Base-by-base conservation (phyloP, 2,888 invertebrate genomes). In the Malthinus flaveolus region DNA sequence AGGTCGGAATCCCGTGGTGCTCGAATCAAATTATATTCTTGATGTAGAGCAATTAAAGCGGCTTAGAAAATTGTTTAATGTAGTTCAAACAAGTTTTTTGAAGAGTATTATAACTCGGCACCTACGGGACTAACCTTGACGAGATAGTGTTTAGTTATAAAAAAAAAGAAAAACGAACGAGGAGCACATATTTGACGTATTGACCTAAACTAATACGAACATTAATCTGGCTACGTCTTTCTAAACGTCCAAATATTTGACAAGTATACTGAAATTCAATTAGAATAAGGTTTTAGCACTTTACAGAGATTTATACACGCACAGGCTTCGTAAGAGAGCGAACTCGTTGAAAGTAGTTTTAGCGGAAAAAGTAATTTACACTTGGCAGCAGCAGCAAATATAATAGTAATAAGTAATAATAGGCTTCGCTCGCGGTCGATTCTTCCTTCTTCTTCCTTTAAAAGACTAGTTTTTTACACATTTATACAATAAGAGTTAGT, bases 381-480 rank as follows among this genome's bases (percentile, higher is more conserved):
- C 65, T 70, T 68, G 68, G 68, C 68, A 69, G 68, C 68, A 69
- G 68, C 68, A 69, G 64, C 66, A 65, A 59, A 66, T 42, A 42
- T 42, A 42, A 42, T 42, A 42, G 63, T 47, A 52, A 63, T 62
- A 58, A 65, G 23, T 66, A 66, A 65, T 65, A 65, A 62, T 66
- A 65, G 59, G 59, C 65, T 66, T 66, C 65, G 52, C 56, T 66
- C 65, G 52, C 56, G 60, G 62, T 65, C 62, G 54, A 54, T 61
- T 58, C 49, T 55, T 61, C 56, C 23, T 23, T 23, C 5, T 23
- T 23, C 23, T 23, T 23, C 23, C 5, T 23, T 23, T 63, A 67
- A 66, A 69, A 68, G 72, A 72, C 72, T 72, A 72, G 72, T 71
- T 70, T 70, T 72, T 70, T 72, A 72, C 72, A 72, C 72, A 72